phyloP scores from a whole-genome alignment of 1,140 invertebrate species.

The Rhagoletis zephyria region DNA sequence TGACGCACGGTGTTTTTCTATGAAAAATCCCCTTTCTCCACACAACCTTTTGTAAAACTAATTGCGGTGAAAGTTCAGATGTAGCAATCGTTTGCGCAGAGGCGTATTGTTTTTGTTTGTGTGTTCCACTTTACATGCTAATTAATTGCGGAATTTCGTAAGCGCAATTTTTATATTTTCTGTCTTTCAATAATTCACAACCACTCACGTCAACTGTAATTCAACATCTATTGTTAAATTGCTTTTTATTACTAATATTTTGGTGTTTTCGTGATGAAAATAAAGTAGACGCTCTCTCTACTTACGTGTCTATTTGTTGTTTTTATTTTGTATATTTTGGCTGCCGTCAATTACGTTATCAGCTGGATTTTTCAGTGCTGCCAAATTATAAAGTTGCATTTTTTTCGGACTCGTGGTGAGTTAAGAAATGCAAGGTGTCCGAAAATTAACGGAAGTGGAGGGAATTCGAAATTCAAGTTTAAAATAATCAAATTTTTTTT shows the following conservation, averaged over 20 bases:
- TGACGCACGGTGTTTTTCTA: background rate
- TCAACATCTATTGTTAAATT: background rate
- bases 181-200: background rate
- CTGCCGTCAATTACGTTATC: constrained; percentile 18
- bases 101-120: background rate
- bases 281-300: background rate
- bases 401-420: background rate
- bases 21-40: background rate
- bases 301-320: constrained; percentile 34
- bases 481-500: background rate
- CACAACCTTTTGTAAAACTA: background rate
- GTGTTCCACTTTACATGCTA: background rate
- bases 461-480: background rate
- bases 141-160: background rate
- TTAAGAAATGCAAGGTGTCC: background rate
- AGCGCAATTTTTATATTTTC: background rate
- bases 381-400: background rate
- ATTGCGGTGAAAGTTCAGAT: constrained; percentile 1
- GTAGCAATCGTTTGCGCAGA: background rate
- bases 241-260: constrained; percentile 6
- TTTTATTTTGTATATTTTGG: background rate
- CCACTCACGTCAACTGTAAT: background rate
- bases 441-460: background rate
- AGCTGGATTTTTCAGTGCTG: background rate
- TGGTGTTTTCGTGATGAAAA: constrained; percentile 9